phyloP scores from a whole-genome alignment of 1,140 invertebrate species.

The Megalopta genalis region DNA sequence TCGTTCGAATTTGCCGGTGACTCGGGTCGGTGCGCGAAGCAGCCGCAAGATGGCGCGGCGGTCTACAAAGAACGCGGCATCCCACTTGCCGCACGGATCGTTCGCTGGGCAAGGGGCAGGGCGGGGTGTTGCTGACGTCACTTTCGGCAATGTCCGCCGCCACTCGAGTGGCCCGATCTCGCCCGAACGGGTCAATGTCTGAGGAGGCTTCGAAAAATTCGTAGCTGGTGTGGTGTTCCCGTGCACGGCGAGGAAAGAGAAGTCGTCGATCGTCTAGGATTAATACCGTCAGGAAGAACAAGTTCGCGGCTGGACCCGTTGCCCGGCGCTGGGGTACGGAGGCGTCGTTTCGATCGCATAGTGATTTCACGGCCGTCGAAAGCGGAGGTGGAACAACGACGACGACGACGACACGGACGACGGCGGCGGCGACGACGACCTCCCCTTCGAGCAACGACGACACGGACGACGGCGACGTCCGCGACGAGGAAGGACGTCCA shows the following conservation, averaged over 20 bases:
- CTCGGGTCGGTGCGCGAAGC: not conserved
- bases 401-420: constrained; percentile 43
- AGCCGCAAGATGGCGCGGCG: not conserved
- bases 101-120: constrained; percentile 43
- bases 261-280: constrained; percentile 54
- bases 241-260: constrained; percentile 57
- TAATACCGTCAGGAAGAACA: constrained; percentile 29
- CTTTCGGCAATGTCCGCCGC: constrained; percentile 79
- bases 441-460: constrained; percentile 44
- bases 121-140: constrained; percentile 78
- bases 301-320: constrained; percentile 33
- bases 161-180: constrained; percentile 80
- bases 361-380: constrained; percentile 33
- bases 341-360: constrained; percentile 39
- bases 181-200: constrained; percentile 86
- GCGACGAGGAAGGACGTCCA: constrained; percentile 32
- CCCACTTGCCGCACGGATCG: constrained; percentile 4
- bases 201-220: constrained; percentile 85
- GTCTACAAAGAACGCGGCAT: constrained; percentile 4
- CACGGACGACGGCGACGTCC: constrained; percentile 35
- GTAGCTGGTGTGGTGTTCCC: constrained; percentile 81
- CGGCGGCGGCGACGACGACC: constrained; percentile 40
- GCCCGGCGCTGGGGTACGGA: constrained; percentile 29
- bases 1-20: not conserved
- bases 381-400: constrained; percentile 28